Base-by-base conservation (phyloP, 2,113 vertebrate species). In the Ochotona curzoniae region DNA sequence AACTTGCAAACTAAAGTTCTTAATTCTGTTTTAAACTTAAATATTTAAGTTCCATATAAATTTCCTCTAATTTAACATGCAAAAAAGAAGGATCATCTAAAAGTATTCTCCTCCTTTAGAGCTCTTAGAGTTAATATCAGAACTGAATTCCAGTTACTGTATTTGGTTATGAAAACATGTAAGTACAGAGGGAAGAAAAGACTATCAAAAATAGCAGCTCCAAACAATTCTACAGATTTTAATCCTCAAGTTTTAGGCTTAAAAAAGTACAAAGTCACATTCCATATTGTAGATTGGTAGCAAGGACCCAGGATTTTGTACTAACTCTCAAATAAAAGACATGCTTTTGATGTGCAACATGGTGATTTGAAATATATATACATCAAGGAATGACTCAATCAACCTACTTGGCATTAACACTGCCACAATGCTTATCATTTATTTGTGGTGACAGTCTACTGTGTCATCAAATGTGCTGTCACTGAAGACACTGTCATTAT, bases 61-160 rank as follows among this genome's bases (percentile, higher is more conserved):
- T 64, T 84, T 91, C 18, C 44, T 91, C n/a, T 84, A 73, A 67
- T 83, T 74, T 91, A 84, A 91, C 85, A 71, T 87, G 8, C 51
- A 79, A 10, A 35, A 92, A 61, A 38, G 66, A 69, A 91, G 89
- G 73, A 44, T 38, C 6, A 83, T 61, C 67, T 35, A 86, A 86
- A 75, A 81, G 20, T 73, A 35, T 73, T 83, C 64, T 91, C 87
- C 21, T 78, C 44, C 23, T 83, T 89, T 91, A 71, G 63, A 10
- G 64, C 63, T 83, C 70, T 94, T 83, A 69, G 71, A 26, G 32
- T 51, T 84, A 30, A 47, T 49, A 30, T 60, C 61, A 61, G 25
- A 76, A 51, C 18, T 83, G 88, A 25, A 18, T 76, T 61, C 75
- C 44, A 61, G 79, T 63, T 90, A 63, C 78, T 82, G 35, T 30